Evolutionary conservation across 2,113 vertebrate genomes (phyloP).

Genomic region (Podilymbus podiceps): DNA sequence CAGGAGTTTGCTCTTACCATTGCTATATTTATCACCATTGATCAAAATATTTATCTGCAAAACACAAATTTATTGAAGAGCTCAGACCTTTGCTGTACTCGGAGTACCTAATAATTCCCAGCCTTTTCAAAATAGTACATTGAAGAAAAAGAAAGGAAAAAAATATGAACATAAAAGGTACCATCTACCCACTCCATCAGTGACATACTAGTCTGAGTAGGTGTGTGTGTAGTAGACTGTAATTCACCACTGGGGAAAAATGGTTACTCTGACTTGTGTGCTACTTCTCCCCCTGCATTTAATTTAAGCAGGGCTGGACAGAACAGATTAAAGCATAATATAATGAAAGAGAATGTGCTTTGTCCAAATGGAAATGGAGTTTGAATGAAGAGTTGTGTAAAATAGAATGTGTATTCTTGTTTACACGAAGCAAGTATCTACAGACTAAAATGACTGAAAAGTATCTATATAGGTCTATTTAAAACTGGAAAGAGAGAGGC

Average conservation of each 20-base stretch:
- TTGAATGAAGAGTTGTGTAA: background rate
- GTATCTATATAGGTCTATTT: background rate
- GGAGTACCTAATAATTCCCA: background rate
- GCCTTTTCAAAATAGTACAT: background rate
- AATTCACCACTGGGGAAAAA: background rate
- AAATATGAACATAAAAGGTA: background rate
- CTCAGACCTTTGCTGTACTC: background rate
- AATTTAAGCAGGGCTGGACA: background rate
- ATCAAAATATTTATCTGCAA: background rate
- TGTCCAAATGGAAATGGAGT: background rate
- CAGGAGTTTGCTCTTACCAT: background rate
- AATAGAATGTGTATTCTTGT: background rate
- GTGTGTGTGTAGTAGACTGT: background rate
- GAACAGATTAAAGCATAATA: background rate
- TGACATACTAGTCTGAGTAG: background rate
- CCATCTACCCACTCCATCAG: background rate
- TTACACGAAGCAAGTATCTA: slow-evolving; percentile 16
- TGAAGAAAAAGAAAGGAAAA: background rate
- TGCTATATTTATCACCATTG: background rate
- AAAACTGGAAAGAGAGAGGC: slow-evolving; percentile 34
- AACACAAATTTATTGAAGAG: background rate
- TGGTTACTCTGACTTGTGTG: background rate
- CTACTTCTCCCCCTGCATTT: background rate
- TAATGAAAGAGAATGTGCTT: background rate
- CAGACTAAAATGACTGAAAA: background rate